Conservation (phyloP, 2,113 vertebrate genomes). For the Sarotherodon lohbergeri region DNA sequence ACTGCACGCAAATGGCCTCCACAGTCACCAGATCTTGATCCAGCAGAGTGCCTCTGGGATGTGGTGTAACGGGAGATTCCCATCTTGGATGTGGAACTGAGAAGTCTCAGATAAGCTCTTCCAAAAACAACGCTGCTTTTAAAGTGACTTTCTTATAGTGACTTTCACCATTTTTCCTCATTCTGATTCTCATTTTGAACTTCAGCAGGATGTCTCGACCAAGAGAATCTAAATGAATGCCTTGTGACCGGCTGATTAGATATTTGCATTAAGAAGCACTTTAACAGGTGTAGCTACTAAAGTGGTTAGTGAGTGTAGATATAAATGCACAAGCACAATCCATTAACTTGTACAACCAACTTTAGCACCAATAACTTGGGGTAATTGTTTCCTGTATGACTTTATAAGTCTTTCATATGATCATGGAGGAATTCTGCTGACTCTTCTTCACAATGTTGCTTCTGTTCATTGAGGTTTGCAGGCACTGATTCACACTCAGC, state of each 20-base stretch:
- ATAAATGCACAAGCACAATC: neutral
- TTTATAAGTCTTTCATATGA: neutral
- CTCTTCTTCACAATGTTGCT: neutral
- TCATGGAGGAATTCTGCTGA: neutral
- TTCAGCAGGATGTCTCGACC: neutral
- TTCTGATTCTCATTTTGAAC: neutral
- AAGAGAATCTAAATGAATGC: neutral
- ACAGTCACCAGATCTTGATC: neutral
- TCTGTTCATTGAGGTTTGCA: neutral
- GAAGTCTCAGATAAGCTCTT: neutral
- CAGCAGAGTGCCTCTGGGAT: neutral
- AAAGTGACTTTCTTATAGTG: neutral
- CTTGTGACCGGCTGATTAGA: neutral
- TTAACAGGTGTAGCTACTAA: neutral
- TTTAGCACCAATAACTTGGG: neutral
- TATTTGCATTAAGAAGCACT: neutral
- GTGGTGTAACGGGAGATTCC: neutral
- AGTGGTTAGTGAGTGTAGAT: neutral
- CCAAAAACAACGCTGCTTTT: neutral
- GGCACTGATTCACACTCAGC: neutral
- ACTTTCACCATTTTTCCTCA: neutral
- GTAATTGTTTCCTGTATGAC: neutral
- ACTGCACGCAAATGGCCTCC: neutral
- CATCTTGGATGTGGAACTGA: neutral
- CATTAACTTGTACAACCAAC: neutral